Evolutionary conservation across 1,140 invertebrate species (phyloP), one percentile per base, ranked within the genome.

Genomic region (Protaetia brevitarsis): DNA sequence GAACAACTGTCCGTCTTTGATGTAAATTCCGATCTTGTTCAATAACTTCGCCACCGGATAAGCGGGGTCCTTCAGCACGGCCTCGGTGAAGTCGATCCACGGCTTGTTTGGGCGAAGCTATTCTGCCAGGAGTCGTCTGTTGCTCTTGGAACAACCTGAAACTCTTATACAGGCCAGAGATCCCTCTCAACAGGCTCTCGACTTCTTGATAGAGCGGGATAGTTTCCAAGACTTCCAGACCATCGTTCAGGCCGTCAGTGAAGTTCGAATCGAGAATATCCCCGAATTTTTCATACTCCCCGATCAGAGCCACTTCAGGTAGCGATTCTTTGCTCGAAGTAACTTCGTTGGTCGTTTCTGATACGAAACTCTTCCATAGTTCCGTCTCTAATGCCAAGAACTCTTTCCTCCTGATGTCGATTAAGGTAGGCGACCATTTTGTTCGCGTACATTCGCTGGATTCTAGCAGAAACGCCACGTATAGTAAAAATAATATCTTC

Each of bases 1-100:
- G 77, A 87, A 90, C 62, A 89, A 74, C 66, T 85, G 80, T 29
- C 87, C 84, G 37, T 85, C 79, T 19, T 81, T 76, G 60, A 87
- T 79, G 16, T 84, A 67, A 10, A 82, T 80, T 62, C 83, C 70
- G 10, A 89, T 77, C 34, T 80, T 79, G 10, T 78, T 74, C 21
- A 86, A 73, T 0, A 82, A 77, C 13, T 74, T 70, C 11, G 81
- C 73, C 13, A 88, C 80, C 0, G 84, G 82, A 7, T 76, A 76
- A 45, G 80, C 82, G 0, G 82, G 76, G 69, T 88, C 84, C 36
- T 81, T 79, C 13, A 90, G 74, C 16, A 89, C 79, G 0, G 82
- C 81, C 34, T 88, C 82, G 0, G 86, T 82, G 41, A 91, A 76
- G 75, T 88, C 84, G 8, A 82, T 67, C 80, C 88, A 86, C 78